Evolutionary conservation across 2,888 invertebrate species (phyloP), one percentile per base, ranked within the genome.

Genomic region (Melinopterus prodromus): DNA sequence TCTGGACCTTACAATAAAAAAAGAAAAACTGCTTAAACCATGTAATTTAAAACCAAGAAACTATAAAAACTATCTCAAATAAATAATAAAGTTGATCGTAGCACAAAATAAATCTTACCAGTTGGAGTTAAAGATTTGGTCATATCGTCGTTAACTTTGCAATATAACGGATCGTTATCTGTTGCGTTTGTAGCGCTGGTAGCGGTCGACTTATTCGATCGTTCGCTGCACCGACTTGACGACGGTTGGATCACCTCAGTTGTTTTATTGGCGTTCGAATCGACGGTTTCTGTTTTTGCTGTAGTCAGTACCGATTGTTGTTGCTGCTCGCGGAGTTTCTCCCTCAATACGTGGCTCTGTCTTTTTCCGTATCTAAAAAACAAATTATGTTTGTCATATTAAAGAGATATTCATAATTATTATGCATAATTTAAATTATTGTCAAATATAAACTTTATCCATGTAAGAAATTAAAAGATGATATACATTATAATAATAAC

Each of bases 261-360:
- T 6, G 69, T 81, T 72, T 77, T 82, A 78, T 86, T 83, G 82
- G 89, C 89, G 80, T 84, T 86, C 72, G 86, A 85, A 72, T 86
- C 85, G 79, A 90, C 89, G 38, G 88, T 83, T 81, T 89, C 87
- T 26, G 86, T 80, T 53, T 53, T 53, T 36, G 86, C 80, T 77
- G 87, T 83, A 81, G 89, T 81, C 86, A 90, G 87, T 16, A 84
- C 86, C 79, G 87, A 87, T 71, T 86, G 87, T 69, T 86, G 86
- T 77, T 88, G 89, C 79, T 87, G 86, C 86, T 93, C 93, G 87
- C 92, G 93, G 86, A 96, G 95, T 77, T 95, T 91, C 89, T 97
- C 97, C 69, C 97, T 90, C 77, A 97, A 88, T 36, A 97, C 94
- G 88, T 97, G 97, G 81, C 97, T 97, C 88, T 98, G 98, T 79